Evolutionary conservation across 2,888 invertebrate species (phyloP).

Genomic region (Acronicta alni): DNA sequence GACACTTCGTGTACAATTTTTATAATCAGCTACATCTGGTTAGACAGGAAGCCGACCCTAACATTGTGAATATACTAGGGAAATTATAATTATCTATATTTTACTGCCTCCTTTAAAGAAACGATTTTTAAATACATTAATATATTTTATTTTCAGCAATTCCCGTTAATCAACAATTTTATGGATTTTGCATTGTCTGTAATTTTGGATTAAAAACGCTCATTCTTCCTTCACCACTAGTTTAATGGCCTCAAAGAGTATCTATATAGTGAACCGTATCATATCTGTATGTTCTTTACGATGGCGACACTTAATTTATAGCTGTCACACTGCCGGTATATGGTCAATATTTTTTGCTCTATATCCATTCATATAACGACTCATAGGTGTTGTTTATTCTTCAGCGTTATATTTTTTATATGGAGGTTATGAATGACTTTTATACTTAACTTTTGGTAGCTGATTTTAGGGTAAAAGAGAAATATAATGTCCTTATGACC

Average conservation of each 20-base stretch:
- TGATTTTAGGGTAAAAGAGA: conserved; percentile 3
- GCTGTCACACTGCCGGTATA: conserved; percentile 63
- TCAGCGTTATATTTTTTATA: conserved; percentile 27
- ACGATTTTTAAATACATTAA: no score
- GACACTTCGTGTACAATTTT: no score
- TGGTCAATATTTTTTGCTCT: conserved; percentile 74
- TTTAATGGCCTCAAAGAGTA: conserved; percentile 25
- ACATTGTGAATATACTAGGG: no score
- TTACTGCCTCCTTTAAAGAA: no score
- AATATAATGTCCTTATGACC: no score
- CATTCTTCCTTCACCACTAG: conserved; percentile 1
- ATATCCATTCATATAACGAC: conserved; percentile 52
- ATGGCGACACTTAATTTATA: conserved; percentile 76
- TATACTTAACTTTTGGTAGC: conserved; percentile 4
- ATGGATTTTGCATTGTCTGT: no score
- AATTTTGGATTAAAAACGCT: conserved; percentile 10
- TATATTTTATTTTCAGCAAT: no score
- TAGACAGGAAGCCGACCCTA: no score
- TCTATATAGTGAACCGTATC: conserved; percentile 51
- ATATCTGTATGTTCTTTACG: conserved; percentile 66
- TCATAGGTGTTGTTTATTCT: conserved; percentile 53
- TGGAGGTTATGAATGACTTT: conserved; percentile 10
- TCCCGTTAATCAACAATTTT: no score
- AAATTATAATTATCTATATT: no score
- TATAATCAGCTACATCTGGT: no score